A percentile compares a stretch with the other conserved stretches of the same genome.
These are phyloP conservation scores for Ochropacha duplaris DNA, from an alignment of 2,888 invertebrate genomes.

Conservation along the genomic window DNA sequence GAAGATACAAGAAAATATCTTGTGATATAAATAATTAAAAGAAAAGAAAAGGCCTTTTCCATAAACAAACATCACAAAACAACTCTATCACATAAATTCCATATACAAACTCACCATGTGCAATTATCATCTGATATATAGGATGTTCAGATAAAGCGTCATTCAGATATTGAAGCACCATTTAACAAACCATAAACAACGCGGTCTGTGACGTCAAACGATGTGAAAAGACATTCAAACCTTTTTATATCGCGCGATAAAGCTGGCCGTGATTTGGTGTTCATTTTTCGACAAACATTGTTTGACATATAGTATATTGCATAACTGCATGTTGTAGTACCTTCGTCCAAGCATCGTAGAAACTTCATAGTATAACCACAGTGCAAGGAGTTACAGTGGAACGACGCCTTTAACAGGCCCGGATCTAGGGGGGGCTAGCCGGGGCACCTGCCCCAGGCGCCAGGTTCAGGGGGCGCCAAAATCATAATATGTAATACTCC, in stretches of 20 bases:
- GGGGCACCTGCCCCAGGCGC: too few species aligned
- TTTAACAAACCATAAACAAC: constrained; percentile 5
- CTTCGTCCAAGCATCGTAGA: background rate
- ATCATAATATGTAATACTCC: too few species aligned
- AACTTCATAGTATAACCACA: background rate
- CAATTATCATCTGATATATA: background rate
- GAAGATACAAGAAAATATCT: too few species aligned
- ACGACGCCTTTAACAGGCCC: too few species aligned
- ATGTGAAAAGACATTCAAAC: background rate
- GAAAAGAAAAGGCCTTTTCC: background rate
- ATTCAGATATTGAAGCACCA: background rate
- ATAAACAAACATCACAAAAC: background rate
- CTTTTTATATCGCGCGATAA: background rate
- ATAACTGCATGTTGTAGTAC: background rate
- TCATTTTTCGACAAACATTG: background rate
- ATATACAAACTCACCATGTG: too few species aligned
- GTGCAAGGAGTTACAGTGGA: too few species aligned
- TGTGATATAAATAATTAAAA: too few species aligned
- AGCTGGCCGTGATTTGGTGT: background rate
- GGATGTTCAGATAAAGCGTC: background rate
- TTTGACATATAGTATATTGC: too few species aligned
- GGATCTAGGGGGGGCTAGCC: too few species aligned
- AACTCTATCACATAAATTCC: background rate
- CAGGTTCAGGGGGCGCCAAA: too few species aligned
- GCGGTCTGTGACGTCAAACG: background rate